Evolutionary conservation across 2,888 invertebrate genomes (phyloP), one percentile per base, ranked within the genome.

Genomic region (Drosophila lacicola): DNA sequence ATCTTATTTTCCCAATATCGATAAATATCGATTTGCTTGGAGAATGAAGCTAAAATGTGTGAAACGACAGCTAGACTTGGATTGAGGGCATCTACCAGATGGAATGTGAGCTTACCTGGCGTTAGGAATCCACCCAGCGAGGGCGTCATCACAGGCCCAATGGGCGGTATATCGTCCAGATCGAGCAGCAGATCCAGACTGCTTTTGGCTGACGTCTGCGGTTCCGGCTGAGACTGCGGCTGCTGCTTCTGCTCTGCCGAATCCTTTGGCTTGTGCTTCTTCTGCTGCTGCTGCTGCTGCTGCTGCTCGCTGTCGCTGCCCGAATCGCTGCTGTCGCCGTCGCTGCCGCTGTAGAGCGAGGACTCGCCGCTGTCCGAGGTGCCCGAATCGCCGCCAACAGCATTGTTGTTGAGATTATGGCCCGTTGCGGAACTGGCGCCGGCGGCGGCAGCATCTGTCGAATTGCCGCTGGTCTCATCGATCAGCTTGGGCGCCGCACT

Each of bases 121-220:
- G 96, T 95, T 37, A 96, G 93, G 86, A 97, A 95, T 2, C 96
- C 96, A 46, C 97, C 97, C 37, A 96, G 93, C 0, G 96, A 96
- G 70, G 97, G 97, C 36, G 97, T 97, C 95, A 97, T 95, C 36
- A 93, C 89, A 6, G 92, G 91, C 2, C 91, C 92, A 11, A 96
- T 95, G 49, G 97, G 96, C 41, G 95, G 95, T 61, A 95, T 95
- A 89, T 95, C 95, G 90, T 96, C 97, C 76, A 98, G 93, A 90
- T 98, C 98, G 41, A 98, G 91, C 10, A 98, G 93, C 14, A 98
- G 93, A 92, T 98, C 98, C 73, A 97, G 92, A 92, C 97, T 97
- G 5, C 95, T 93, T 90, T 95, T 94, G 36, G 89, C 92, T 75
- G 80, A 13, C 8, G 72, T 53, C 2, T 36, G 49, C 8, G 51